Conservation (phyloP, 2,888 invertebrate genomes). For the Cosmia trapezina region DNA sequence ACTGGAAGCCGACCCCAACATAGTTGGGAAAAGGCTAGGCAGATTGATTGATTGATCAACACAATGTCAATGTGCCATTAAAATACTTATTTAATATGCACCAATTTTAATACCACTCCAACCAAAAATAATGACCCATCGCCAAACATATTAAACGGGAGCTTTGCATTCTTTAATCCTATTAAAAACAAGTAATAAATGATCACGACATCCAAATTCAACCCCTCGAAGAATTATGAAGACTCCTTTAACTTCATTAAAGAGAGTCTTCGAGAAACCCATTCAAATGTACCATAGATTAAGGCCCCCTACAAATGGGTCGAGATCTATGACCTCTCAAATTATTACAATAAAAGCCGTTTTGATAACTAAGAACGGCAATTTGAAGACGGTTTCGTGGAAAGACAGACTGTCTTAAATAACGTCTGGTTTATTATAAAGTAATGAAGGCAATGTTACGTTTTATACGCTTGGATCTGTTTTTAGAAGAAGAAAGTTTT, state of each 20-base stretch:
- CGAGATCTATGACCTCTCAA: constrained; percentile 76
- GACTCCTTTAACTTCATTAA: constrained; percentile 83
- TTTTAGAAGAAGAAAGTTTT: not conserved
- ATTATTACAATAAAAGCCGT: constrained; percentile 78
- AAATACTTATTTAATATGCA: constrained; percentile 21
- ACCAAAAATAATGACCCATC: constrained; percentile 54
- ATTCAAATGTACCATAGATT: constrained; percentile 61
- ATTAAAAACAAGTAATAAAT: constrained; percentile 78
- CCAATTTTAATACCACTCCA: constrained; percentile 15
- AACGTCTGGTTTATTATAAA: constrained; percentile 30
- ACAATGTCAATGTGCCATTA: not conserved
- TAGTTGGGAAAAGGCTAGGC: too few species aligned
- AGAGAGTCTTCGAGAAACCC: constrained; percentile 66
- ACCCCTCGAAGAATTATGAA: constrained; percentile 78
- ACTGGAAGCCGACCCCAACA: too few species aligned
- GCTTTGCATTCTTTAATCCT: constrained; percentile 74
- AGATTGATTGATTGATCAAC: too few species aligned
- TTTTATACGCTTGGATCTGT: constrained; percentile 6
- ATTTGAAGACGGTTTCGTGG: constrained; percentile 70
- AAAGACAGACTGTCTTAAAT: constrained; percentile 27
- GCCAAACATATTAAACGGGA: constrained; percentile 63
- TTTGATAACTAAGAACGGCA: constrained; percentile 80
- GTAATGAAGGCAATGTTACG: constrained; percentile 16
- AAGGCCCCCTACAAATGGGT: constrained; percentile 71
- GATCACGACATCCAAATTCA: constrained; percentile 72